A percentile compares a stretch with the other conserved stretches of the same genome.
Evolutionary conservation across 2,113 vertebrate species (phyloP).

Genomic region (Capricornis sumatraensis): DNA sequence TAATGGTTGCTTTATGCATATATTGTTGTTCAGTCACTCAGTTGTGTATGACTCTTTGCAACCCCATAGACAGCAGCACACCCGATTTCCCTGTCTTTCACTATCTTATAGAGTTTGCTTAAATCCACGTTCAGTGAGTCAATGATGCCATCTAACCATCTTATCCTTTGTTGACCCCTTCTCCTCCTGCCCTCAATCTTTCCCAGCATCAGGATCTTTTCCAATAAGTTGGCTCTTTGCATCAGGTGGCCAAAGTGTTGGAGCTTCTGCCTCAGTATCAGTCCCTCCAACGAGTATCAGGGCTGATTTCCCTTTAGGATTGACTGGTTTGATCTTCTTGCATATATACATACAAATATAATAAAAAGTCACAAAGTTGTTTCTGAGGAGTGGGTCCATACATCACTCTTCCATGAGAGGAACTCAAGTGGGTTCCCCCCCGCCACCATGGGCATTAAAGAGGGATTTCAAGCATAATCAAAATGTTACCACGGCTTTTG

Average conservation of each 20-base stretch:
- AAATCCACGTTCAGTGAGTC: not conserved
- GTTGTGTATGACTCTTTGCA: not conserved
- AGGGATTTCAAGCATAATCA: not conserved
- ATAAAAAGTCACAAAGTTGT: not conserved
- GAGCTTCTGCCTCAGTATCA: not conserved
- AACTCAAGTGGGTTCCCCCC: not conserved
- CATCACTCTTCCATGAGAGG: not conserved
- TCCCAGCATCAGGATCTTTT: not conserved
- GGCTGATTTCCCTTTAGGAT: not conserved
- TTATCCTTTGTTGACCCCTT: not conserved
- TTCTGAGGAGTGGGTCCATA: not conserved
- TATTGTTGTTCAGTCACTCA: not conserved
- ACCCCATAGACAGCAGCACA: not conserved
- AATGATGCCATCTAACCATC: not conserved
- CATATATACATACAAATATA: not conserved
- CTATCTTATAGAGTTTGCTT: not conserved
- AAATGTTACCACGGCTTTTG: not conserved
- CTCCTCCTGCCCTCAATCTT: not conserved
- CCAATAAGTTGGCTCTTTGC: not conserved
- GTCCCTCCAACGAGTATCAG: not conserved
- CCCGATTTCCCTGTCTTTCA: not conserved
- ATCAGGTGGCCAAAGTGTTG: not conserved
- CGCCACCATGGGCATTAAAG: not conserved
- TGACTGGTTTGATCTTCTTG: not conserved
- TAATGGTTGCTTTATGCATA: not conserved